Evolutionary conservation across 2,797 vertebrate species (phyloP), one percentile per base, ranked within the genome.

Genomic region (Acrossocheilus wenchowensis): DNA sequence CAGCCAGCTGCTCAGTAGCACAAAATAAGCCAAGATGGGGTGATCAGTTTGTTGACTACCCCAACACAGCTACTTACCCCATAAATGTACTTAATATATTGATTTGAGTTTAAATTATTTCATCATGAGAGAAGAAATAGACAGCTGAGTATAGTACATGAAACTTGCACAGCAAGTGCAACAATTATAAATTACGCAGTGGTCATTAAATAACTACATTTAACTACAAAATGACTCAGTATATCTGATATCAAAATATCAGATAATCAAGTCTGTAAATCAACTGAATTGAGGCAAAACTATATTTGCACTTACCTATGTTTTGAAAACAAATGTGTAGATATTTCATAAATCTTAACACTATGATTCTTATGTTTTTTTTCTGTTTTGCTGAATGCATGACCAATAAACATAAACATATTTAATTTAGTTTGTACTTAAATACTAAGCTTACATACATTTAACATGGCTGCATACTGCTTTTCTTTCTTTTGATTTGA

Each of bases 241-340:
- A 30, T 15, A 62, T 2, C 9, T 30, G 26, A 26, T 57, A 9
- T 60, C 57, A 62, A 12, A 11, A 62, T n/a, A 78, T 41, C 30
- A 30, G 30, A 43, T 2, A 78, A 62, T 45, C 9, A 26, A 11
- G 39, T 64, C 30, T 62, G 57, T 26, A 69, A 43, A 34, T 45
- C 36, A 83, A 48, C n/a, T 89, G 7, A 86, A 50, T 9, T 39
- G 2, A 14, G 74, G 71, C 21, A 39, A 15, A n/a, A 54, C 5
- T 48, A 2, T 36, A 41, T 87, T 39, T 21, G 23, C 14, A 26
- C 15, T 14, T 15, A 45, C n/a, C 21, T 41, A n/a, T 78, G 21
- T n/a, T 15, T 41, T 78, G 11, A 60, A 60, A 60, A 72, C 69
- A 45, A 23, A 41, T 15, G 34, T 62, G 12, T 79, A 79, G 36